Base-by-base conservation (phyloP, 2,888 invertebrate species). In the Drosophila niveifrons region DNA sequence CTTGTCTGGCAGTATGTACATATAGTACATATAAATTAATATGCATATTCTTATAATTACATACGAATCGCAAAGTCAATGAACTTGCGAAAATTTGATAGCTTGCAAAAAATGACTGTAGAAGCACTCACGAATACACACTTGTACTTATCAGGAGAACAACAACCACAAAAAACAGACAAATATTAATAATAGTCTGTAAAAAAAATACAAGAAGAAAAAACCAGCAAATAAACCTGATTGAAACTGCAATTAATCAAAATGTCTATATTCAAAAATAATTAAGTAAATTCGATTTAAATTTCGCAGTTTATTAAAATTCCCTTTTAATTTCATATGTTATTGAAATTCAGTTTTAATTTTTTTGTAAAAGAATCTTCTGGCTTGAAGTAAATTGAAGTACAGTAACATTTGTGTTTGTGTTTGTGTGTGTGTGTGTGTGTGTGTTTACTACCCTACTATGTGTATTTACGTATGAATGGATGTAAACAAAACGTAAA, bases 401-500 rank as follows among this genome's bases (percentile, higher is more conserved):
- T 23, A 36, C 11, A 48, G 41, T 67, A 66, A 47, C 34, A 39
- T 62, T 28, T 15, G 34, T 17, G 28, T 58, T 52, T 47, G 51
- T 52, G 41, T 44, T 28, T 50, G 50, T 58, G 13, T 17, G 43
- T 36, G 57, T 41, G 17, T 56, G 34, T 39, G 28, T 28, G 46
- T 59, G 63, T 51, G 34, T 58, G 44, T 51, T 15, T 34, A 47
- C 34, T 58, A 46, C 57, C 23, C 41, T 46, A 64, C 63, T 78
- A 75, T 86, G n/a, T 41, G 15, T 41, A 41, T 41, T 82, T 75
- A 78, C 82, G 67, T 78, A 83, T 76, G 67, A 76, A 71, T 66
- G 34, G 62, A 76, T 83, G 83, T 87, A 84, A 87, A 81, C 88
- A 84, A 76, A 84, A 72, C 53, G 64, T 44, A 67, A 66, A 66